Conservation (phyloP, 2,113 vertebrate species). For the Arothron firmamentum region DNA sequence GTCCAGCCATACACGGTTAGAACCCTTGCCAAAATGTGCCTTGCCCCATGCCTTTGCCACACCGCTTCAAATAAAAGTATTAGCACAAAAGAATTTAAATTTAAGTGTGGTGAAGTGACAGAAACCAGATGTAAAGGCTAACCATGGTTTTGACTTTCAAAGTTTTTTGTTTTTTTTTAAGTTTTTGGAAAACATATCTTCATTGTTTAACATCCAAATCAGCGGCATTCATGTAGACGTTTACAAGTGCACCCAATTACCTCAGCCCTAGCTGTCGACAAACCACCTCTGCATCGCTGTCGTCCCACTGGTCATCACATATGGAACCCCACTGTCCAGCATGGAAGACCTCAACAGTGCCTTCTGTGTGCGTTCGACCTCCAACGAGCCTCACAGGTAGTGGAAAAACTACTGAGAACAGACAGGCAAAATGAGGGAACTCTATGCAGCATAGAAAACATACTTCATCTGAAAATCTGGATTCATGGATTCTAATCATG, state of each 20-base stretch:
- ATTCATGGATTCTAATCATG: neutral
- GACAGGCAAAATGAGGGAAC: no score
- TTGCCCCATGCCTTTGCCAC: conserved; percentile 84
- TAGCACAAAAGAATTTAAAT: neutral
- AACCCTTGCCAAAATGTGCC: conserved; percentile 86
- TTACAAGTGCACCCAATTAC: conserved; percentile 62
- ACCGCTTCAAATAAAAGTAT: conserved; percentile 72
- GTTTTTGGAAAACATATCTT: neutral
- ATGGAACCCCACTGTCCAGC: conserved; percentile 92
- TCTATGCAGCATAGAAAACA: neutral
- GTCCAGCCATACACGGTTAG: conserved; percentile 84
- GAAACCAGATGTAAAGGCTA: neutral
- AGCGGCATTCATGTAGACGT: neutral
- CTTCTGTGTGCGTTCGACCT: conserved; percentile 75
- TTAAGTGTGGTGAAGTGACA: neutral
- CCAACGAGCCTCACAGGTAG: conserved; percentile 81
- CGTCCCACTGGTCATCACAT: conserved; percentile 96
- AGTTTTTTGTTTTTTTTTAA: neutral
- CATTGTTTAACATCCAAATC: no score
- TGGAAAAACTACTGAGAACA: conserved; percentile 58
- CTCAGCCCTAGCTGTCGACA: conserved; percentile 94
- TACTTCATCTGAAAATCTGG: neutral
- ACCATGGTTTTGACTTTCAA: neutral
- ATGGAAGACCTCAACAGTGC: conserved; percentile 89
- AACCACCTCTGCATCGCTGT: conserved; percentile 93